Evolutionary conservation across 2,797 vertebrate species (phyloP), one percentile per base, ranked within the genome.

Genomic region (Mormyrops attenuatus): DNA sequence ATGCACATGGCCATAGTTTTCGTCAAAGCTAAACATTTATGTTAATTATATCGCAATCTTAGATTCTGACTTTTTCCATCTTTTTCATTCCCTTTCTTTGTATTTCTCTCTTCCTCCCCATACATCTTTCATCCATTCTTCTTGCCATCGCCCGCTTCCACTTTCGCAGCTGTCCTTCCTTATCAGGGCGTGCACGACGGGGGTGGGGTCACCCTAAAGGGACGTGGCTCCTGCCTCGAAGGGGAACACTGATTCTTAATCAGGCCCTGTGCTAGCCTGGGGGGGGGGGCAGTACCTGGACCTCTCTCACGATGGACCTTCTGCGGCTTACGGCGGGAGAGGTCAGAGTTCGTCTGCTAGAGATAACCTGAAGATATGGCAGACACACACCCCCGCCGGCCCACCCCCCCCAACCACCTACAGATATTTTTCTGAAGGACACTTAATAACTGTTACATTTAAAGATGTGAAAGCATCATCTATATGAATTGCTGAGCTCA

Each of bases 111-210:
- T 41, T 34, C 87, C 22, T 30, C 34, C 30, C 41, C 34, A 15
- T 69, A 69, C 30, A 4, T 15, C 63, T 30, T 15, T 38, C 30
- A 73, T 34, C 66, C 26, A 63, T 63, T 26, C 22, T 34, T 73
- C 30, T 30, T 15, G 20, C 84, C 44, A 5, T 5, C 3, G 84
- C 38, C 53, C 1, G 84, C 57, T 91, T 44, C 49, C 11, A 8
- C 85, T 85, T 20, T 34, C 92, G 2, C 77, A 93, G 94, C 91
- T 0, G 93, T 26, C 63, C 87, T 20, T 26, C 20, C 44, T 6
- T 89, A 41, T 85, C 69, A 84, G 9, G 90, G 90, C n/a, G 60
- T 93, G 3, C 93, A 60, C 2, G 2, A 94, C 94, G 2, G 94
- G 96, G 90, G 44, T 92, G 88, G 90, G 88, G 93, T 89, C 91